Evolutionary conservation across 2,797 vertebrate genomes (phyloP).

Genomic region (Myotis pilosus): DNA sequence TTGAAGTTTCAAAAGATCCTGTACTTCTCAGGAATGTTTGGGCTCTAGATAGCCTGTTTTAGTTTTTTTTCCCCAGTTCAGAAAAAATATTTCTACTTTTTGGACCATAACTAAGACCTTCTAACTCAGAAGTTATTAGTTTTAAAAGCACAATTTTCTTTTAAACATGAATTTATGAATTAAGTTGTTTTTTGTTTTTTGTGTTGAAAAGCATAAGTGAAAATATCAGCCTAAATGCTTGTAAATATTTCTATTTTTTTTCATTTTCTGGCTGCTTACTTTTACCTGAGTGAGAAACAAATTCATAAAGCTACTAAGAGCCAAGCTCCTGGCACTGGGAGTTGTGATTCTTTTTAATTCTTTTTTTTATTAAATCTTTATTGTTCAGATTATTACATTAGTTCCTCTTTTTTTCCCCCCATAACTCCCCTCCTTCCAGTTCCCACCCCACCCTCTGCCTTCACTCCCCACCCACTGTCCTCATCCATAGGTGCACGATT

Average conservation of each 20-base stretch:
- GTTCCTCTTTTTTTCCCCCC: too few species aligned
- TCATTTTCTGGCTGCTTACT: not conserved
- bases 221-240: not conserved
- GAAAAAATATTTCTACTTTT: not conserved
- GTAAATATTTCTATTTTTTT: slow-evolving; percentile 14
- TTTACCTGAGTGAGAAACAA: not conserved
- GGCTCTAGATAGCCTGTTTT: not conserved
- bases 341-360: not conserved
- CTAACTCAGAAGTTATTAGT: not conserved
- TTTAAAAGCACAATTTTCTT: slow-evolving; percentile 4
- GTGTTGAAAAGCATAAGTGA: slow-evolving; percentile 17
- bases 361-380: not conserved
- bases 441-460: too few species aligned
- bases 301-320: not conserved
- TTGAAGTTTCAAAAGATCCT: not conserved
- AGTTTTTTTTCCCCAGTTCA: not conserved
- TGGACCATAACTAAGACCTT: slow-evolving; percentile 28
- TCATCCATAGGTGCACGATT: too few species aligned
- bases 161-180: slow-evolving; percentile 1
- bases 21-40: not conserved
- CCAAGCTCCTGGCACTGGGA: not conserved
- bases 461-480: too few species aligned
- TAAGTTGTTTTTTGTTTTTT: not conserved
- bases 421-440: too few species aligned
- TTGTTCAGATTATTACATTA: too few species aligned